These are phyloP conservation scores for Nixonia krombeini DNA, from an alignment of 1,140 invertebrate genomes.

Conservation along the genomic window DNA sequence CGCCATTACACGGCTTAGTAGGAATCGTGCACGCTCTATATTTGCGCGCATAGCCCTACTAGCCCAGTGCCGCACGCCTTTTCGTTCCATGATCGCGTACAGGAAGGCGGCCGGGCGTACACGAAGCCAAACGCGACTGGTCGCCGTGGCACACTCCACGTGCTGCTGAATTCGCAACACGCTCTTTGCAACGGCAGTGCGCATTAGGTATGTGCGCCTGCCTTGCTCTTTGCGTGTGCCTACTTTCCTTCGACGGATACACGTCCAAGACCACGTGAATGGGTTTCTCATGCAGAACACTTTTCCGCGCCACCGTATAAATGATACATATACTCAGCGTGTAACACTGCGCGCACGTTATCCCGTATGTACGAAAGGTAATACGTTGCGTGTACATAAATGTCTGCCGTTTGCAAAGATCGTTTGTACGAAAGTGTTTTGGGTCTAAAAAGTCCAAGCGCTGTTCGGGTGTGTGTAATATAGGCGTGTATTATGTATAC, in stretches of 20 bases:
- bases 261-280: slow-evolving; percentile 1
- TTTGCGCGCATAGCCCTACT: slow-evolving; percentile 59
- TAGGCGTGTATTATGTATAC: no score
- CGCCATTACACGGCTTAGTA: slow-evolving; percentile 9
- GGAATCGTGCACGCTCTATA: slow-evolving; percentile 53
- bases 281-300: not conserved
- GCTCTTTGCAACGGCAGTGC: slow-evolving; percentile 32
- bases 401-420: no score
- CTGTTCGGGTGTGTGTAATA: no score
- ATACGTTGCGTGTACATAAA: no score
- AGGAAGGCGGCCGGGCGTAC: slow-evolving; percentile 33
- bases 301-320: not conserved
- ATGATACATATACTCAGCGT: no score
- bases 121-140: slow-evolving; percentile 26
- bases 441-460: no score
- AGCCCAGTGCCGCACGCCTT: slow-evolving; percentile 63
- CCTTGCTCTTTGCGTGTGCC: slow-evolving; percentile 17
- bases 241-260: slow-evolving; percentile 17
- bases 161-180: slow-evolving; percentile 40
- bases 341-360: no score
- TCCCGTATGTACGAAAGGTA: no score
- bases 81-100: slow-evolving; percentile 43
- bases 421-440: no score
- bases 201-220: slow-evolving; percentile 32
- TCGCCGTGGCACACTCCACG: slow-evolving; percentile 39